Conservation (phyloP, 2,113 vertebrate species). For the Dolichotis patagonum region DNA sequence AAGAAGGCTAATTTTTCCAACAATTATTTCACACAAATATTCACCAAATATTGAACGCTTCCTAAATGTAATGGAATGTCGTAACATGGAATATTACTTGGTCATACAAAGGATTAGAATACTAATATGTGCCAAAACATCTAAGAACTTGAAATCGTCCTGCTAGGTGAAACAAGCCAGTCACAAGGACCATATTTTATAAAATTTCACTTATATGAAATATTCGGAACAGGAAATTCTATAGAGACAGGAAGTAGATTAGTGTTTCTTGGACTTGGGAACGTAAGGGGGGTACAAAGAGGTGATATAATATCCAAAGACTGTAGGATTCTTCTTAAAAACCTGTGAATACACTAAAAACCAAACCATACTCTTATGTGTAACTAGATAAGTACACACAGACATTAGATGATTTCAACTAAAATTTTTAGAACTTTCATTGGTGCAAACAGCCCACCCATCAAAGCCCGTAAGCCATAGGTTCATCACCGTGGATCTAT, state of each 20-base stretch:
- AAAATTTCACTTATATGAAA: not conserved
- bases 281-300: not conserved
- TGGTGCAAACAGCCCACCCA: too few relatives aligned
- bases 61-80: not conserved
- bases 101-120: not conserved
- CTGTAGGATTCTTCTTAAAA: not conserved
- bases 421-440: not conserved
- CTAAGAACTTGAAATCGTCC: not conserved
- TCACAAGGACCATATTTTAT: not conserved
- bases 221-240: not conserved
- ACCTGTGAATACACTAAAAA: not conserved
- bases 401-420: not conserved
- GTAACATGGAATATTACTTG: not conserved
- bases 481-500: not conserved
- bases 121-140: not conserved
- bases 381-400: not conserved
- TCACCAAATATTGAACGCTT: not conserved
- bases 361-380: not conserved
- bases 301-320: not conserved
- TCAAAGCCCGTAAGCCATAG: accelerated
- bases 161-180: not conserved
- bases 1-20: not conserved
- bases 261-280: not conserved
- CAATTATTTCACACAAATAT: not conserved
- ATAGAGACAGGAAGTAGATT: not conserved